phyloP scores from a whole-genome alignment of 2,113 vertebrate species.

The Tetraodon nigroviridis region DNA sequence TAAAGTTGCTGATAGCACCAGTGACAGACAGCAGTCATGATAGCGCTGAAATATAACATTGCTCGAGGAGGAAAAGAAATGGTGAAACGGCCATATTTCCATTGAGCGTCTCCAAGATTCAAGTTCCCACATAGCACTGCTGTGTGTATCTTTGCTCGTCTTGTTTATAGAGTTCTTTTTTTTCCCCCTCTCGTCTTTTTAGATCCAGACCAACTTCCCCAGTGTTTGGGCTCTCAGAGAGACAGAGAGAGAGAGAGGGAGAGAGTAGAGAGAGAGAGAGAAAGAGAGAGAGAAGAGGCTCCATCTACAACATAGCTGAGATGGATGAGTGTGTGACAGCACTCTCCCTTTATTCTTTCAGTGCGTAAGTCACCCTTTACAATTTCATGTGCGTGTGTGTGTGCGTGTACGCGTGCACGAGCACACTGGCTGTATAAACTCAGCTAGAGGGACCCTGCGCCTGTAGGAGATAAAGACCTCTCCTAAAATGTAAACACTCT shows the following conservation, averaged over 20 bases:
- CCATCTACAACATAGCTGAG: conserved; percentile 55
- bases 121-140: conserved; percentile 4
- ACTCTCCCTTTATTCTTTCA: conserved; percentile 62
- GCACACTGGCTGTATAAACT: conserved; percentile 71
- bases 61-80: background rate
- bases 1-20: conserved; percentile 58
- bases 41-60: conserved; percentile 17
- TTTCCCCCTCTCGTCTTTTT: background rate
- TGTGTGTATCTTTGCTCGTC: conserved; percentile 22
- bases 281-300: conserved; percentile 29
- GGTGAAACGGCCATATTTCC: conserved; percentile 13
- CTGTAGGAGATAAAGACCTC: conserved; percentile 76
- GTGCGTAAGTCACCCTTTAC: conserved; percentile 44
- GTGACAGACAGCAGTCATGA: conserved; percentile 51
- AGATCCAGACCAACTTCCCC: conserved; percentile 44
- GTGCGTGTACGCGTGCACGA: conserved; percentile 38
- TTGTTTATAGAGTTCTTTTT: conserved; percentile 44
- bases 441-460: conserved; percentile 70
- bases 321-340: conserved; percentile 75
- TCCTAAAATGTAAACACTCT: conserved; percentile 79
- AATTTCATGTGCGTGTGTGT: conserved; percentile 25
- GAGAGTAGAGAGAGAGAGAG: too few relatives aligned
- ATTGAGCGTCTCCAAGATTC: too few relatives aligned
- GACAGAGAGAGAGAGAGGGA: background rate
- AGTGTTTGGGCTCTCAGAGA: conserved; percentile 52